Evolutionary conservation across 2,113 vertebrate genomes (phyloP).

Genomic region (Chionomys nivalis): DNA sequence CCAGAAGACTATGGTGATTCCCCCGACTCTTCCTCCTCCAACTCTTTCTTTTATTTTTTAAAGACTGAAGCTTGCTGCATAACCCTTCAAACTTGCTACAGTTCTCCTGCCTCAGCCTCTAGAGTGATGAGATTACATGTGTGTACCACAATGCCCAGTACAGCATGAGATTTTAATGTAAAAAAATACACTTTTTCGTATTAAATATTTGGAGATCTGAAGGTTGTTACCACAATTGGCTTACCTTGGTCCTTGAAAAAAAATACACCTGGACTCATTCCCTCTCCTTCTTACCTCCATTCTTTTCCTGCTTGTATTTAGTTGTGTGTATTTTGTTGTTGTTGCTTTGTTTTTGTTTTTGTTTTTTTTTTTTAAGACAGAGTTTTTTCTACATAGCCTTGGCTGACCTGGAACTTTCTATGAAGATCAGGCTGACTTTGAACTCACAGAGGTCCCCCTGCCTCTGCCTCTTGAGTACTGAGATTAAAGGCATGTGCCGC

Average conservation of each 20-base stretch:
- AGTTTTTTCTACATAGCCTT: neutral
- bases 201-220: neutral
- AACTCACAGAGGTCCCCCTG: neutral
- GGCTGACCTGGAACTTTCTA: neutral
- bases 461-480: neutral
- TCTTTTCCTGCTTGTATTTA: neutral
- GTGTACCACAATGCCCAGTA: neutral
- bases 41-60: neutral
- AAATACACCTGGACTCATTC: too few species aligned
- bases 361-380: neutral
- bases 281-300: neutral
- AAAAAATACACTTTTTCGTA: neutral
- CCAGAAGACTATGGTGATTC: neutral
- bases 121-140: neutral
- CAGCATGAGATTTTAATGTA: too few species aligned
- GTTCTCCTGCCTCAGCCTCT: neutral
- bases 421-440: neutral
- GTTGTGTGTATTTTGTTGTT: neutral
- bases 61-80: neutral
- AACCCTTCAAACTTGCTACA: neutral
- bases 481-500: neutral
- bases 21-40: neutral
- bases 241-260: neutral
- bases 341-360: neutral
- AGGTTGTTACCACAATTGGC: neutral